phyloP scores from a whole-genome alignment of 2,113 vertebrate genomes.

The Micronisus gabar region DNA sequence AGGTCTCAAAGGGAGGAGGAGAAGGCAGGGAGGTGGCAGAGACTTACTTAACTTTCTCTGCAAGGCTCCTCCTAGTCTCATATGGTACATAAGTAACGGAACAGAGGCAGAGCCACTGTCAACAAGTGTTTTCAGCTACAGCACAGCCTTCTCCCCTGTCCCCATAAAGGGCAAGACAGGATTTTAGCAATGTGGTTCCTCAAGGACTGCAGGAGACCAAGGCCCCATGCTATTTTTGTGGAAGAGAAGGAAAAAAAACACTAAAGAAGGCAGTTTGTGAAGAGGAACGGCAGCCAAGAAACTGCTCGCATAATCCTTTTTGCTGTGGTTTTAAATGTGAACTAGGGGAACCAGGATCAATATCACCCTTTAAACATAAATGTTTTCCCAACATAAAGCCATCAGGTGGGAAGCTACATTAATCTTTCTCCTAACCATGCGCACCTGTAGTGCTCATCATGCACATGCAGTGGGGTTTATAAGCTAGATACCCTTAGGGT shows the following conservation, averaged over 20 bases:
- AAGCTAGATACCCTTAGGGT: background rate
- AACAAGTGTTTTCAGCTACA: background rate
- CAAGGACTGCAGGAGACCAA: background rate
- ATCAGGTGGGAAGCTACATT: background rate
- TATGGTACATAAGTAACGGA: fast-evolving
- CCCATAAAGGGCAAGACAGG: background rate
- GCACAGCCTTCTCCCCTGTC: background rate
- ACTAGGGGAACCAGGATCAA: background rate
- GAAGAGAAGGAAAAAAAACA: background rate
- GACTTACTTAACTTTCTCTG: fast-evolving
- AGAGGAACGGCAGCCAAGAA: background rate
- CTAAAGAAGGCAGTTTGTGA: background rate
- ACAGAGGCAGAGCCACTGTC: background rate
- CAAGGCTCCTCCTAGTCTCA: background rate
- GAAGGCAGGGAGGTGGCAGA: background rate
- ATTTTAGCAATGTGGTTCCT: background rate
- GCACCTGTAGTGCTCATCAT: background rate
- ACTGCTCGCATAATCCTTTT: background rate
- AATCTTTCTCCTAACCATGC: fast-evolving
- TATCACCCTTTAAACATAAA: background rate
- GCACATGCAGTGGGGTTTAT: fast-evolving
- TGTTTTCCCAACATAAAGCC: background rate
- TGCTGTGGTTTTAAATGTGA: background rate
- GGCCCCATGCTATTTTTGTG: fast-evolving
- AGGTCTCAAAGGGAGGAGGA: background rate